These are phyloP conservation scores for Meleagris gallopavo DNA, from an alignment of 2,113 vertebrate genomes.

Conservation along the genomic window DNA sequence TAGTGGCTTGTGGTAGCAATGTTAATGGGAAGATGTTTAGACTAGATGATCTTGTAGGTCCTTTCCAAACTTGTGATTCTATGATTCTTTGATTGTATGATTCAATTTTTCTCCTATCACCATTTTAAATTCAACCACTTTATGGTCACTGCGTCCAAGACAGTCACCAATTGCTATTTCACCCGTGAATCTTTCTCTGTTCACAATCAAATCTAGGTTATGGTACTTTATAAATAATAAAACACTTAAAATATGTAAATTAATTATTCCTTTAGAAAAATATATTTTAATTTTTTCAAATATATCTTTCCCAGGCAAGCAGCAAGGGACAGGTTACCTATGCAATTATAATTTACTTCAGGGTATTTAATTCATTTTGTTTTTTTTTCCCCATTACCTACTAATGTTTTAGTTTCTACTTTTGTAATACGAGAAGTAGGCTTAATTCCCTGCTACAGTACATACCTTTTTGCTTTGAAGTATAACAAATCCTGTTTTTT, in stretches of 20 bases:
- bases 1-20: too few relatives aligned
- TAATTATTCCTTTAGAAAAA: background rate
- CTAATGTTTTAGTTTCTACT: slow-evolving; percentile 51
- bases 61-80: too few relatives aligned
- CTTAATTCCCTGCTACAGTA: slow-evolving; percentile 56
- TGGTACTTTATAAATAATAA: background rate
- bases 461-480: slow-evolving; percentile 75
- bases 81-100: too few relatives aligned
- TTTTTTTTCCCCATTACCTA: background rate
- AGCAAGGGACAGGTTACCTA: background rate
- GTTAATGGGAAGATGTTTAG: too few relatives aligned
- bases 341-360: slow-evolving; percentile 10
- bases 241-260: background rate
- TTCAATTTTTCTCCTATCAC: too few relatives aligned
- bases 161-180: too few relatives aligned
- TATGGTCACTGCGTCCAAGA: too few relatives aligned
- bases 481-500: slow-evolving; percentile 74
- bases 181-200: too few relatives aligned
- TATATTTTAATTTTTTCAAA: background rate
- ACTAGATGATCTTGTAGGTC: too few relatives aligned
- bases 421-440: slow-evolving; percentile 33
- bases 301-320: background rate
- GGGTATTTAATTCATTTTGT: background rate
- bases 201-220: background rate
- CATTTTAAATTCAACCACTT: too few relatives aligned